Conservation (phyloP, 2,797 vertebrate species). For the Notolabrus celidotus region DNA sequence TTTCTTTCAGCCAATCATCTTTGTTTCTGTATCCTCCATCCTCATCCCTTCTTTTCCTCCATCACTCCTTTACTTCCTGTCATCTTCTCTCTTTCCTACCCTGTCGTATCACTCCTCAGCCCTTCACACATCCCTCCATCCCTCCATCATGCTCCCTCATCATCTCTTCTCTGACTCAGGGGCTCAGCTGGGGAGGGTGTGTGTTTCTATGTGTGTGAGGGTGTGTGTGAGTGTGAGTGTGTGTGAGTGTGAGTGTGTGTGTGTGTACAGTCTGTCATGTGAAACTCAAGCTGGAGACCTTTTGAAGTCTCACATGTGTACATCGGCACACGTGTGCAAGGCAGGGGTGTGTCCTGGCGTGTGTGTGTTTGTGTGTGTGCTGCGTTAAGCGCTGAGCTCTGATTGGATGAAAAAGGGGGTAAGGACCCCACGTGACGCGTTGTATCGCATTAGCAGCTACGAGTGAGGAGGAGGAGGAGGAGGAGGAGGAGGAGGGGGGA, state of each 20-base stretch:
- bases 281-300: constrained; percentile 39
- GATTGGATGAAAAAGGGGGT: constrained; percentile 82
- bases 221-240: neutral
- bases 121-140: neutral
- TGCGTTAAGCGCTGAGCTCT: constrained; percentile 49
- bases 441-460: constrained; percentile 76
- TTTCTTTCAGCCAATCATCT: constrained; percentile 24
- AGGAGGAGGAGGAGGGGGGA: constrained; percentile 44
- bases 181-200: neutral
- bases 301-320: constrained; percentile 51
- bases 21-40: constrained; percentile 9
- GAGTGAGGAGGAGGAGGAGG: constrained; percentile 53
- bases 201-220: neutral
- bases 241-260: too few species aligned
- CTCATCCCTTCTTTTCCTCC: too few species aligned
- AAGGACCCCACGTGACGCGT: constrained; percentile 81
- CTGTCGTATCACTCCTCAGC: neutral
- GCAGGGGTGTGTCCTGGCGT: constrained; percentile 26
- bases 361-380: constrained; percentile 51
- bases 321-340: constrained; percentile 42
- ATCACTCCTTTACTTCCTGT: too few species aligned
- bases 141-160: neutral
- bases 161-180: constrained; percentile 11
- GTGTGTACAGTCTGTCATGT: constrained; percentile 23
- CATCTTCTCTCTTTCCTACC: neutral